Base-by-base conservation (phyloP, 2,888 invertebrate species). In the Sericinus montela region DNA sequence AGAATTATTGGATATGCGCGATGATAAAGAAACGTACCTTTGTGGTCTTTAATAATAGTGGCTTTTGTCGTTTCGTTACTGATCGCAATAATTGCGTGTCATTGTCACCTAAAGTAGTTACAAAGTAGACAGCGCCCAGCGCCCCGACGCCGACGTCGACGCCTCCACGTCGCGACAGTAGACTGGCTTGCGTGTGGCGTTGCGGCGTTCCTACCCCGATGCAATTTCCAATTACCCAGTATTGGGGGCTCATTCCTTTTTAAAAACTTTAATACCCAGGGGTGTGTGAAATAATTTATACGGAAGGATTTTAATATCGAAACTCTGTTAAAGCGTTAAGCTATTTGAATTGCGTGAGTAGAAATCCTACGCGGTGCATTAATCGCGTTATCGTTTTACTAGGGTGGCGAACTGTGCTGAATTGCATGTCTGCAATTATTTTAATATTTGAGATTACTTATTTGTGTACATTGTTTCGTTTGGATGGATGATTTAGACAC, bases 141-240 rank as follows among this genome's bases (percentile, higher is more conserved):
- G 64, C 52, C 62, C 55, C 57, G 59, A 52, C 62, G 73, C 53
- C 59, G 57, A 63, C 52, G 61, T 55, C 57, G 59, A 52, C 62
- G 73, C 53, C 59, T 67, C 62, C 61, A 58, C 62, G 63, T 57
- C 63, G 65, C 66, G 56, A 64, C 67, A 48, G 57, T 52, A 58
- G 61, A 55, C n/a, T n/a, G n/a, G n/a, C n/a, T 63, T 62, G 62
- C 62, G 58, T 10, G 11, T 11, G 2, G 11, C 63, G 61, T 32
- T 11, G 32, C 63, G 61, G 59, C 60, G 53, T 53, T 60, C 53
- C 70, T 63, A 67, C 60, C 56, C 65, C 49, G 52, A 68, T 62
- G 78, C 76, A 82, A 82, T 83, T 80, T 76, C 59, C 78, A 80
- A 83, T 80, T 78, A 80, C 79, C 67, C 65, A 60, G 72, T 69